Conservation (phyloP, 2,113 vertebrate species). For the Dipodomys stephensi region DNA sequence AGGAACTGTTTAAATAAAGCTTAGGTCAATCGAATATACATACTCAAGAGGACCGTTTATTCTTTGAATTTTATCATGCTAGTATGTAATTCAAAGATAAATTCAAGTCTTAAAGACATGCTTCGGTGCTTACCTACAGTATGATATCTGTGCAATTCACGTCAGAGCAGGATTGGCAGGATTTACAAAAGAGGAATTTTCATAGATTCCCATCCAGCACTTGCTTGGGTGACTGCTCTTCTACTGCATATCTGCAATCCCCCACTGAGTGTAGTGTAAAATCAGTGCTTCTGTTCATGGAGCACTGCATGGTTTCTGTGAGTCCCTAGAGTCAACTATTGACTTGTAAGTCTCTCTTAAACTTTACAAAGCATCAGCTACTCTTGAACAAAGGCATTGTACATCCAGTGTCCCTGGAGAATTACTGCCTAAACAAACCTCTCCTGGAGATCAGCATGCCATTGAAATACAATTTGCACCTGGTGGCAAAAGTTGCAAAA, state of each 20-base stretch:
- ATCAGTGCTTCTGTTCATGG: neutral
- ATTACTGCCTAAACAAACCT: conserved; percentile 32
- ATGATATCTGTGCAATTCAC: neutral
- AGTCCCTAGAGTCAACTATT: conserved; percentile 29
- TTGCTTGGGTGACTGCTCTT: neutral
- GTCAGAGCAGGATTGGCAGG: neutral
- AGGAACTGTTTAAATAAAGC: neutral
- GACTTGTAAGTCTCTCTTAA: conserved; percentile 17
- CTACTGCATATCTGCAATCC: neutral
- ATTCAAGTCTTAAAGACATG: neutral
- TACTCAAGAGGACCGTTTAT: neutral
- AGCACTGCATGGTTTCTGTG: neutral
- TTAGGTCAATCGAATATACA: neutral
- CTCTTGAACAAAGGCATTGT: conserved; percentile 36
- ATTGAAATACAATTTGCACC: conserved; percentile 72
- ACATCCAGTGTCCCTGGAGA: conserved; percentile 23
- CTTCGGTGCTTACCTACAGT: neutral
- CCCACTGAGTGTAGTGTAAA: neutral
- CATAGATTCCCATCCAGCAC: neutral
- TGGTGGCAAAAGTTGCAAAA: conserved; percentile 65
- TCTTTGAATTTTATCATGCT: neutral
- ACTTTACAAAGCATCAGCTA: neutral
- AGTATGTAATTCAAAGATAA: conserved; percentile 15
- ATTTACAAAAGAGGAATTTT: neutral
- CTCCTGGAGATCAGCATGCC: conserved; percentile 52